Percentiles rank a stretch among this genome's conserved stretches.
Conservation (phyloP, 2,797 vertebrate genomes). For the Odontamblyopus rebecca region DNA sequence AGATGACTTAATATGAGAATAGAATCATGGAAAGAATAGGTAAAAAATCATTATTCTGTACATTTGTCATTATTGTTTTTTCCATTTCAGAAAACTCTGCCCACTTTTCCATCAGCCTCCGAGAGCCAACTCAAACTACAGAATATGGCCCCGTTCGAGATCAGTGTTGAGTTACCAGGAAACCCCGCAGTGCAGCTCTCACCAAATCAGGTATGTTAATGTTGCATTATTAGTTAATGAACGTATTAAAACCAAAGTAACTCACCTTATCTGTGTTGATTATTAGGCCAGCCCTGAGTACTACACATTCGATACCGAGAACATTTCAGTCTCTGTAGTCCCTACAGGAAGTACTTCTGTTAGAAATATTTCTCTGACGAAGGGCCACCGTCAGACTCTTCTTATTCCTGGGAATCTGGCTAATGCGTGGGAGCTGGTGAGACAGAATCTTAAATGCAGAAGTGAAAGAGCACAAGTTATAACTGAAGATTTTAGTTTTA, state of each 20-base stretch:
- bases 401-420: conserved; percentile 53
- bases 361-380: conserved; percentile 24
- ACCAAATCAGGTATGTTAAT: conserved; percentile 54
- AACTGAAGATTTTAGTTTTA: not conserved
- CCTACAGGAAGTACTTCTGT: conserved; percentile 15
- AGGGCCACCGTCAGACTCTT: conserved; percentile 63
- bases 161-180: conserved; percentile 48
- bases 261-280: not conserved
- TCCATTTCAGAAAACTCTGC: conserved; percentile 83
- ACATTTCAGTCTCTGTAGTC: conserved; percentile 25
- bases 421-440: conserved; percentile 45
- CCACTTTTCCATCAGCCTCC: conserved; percentile 78
- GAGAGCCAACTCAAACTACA: conserved; percentile 85
- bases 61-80: conserved; percentile 4
- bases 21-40: not conserved
- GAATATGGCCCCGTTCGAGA: conserved; percentile 73
- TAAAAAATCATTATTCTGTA: not conserved
- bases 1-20: not conserved
- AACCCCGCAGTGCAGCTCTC: conserved; percentile 21
- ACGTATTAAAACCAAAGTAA: not conserved
- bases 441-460: conserved; percentile 18
- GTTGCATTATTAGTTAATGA: not conserved
- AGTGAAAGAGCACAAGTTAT: not conserved
- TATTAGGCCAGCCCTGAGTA: conserved; percentile 68
- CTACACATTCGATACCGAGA: conserved; percentile 51